Percentiles rank a stretch among this genome's conserved stretches.
Evolutionary conservation across 2,797 vertebrate species (phyloP).

Genomic region (Sebastes hubbsi): DNA sequence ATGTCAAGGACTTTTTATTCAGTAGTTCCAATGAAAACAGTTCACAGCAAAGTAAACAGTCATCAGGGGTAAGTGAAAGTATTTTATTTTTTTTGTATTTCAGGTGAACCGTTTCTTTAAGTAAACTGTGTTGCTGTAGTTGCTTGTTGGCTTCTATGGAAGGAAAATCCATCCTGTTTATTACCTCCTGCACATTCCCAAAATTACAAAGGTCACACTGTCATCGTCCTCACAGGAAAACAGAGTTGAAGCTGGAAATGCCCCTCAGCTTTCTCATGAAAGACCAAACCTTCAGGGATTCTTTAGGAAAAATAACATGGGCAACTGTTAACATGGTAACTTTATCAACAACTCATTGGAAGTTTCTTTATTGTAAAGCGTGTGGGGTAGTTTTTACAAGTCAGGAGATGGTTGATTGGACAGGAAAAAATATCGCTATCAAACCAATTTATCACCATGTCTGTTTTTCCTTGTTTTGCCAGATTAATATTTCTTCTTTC

Average conservation of each 20-base stretch:
- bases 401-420: no score
- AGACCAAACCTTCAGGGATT: not conserved
- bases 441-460: no score
- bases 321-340: not conserved
- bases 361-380: not conserved
- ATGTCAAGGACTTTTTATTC: not conserved
- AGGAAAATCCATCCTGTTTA: slow-evolving; percentile 68
- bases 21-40: not conserved
- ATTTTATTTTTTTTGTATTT: not conserved
- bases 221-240: slow-evolving; percentile 45
- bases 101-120: not conserved
- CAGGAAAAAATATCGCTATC: no score
- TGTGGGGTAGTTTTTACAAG: no score
- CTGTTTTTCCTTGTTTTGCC: no score
- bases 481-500: no score
- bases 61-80: not conserved
- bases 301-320: not conserved
- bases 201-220: slow-evolving; percentile 39
- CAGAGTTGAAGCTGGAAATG: slow-evolving; percentile 42
- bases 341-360: not conserved
- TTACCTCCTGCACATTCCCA: slow-evolving; percentile 39
- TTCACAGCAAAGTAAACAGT: not conserved
- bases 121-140: not conserved
- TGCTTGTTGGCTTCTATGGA: not conserved
- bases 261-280: slow-evolving; percentile 5